These are phyloP conservation scores for Cyanistes caeruleus DNA, from an alignment of 2,113 vertebrate genomes.

Conservation along the genomic window DNA sequence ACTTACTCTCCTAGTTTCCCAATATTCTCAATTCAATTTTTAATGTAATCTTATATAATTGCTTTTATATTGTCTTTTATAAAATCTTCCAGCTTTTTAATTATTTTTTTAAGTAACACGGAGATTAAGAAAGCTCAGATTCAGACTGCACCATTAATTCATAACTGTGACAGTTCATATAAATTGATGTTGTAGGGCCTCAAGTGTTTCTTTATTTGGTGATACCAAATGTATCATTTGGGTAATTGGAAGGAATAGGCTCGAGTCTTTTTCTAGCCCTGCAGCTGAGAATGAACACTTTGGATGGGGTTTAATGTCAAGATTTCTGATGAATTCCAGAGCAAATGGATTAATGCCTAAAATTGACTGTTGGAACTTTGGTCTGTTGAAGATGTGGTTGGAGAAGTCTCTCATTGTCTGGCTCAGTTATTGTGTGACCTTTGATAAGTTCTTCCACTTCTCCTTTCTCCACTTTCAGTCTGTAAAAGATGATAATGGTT, in stretches of 20 bases:
- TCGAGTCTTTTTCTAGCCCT: background rate
- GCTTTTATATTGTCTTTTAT: background rate
- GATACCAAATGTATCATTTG: background rate
- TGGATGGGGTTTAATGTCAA: background rate
- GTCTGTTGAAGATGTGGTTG: background rate
- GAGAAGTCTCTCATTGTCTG: background rate
- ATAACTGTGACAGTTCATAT: background rate
- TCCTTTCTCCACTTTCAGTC: background rate
- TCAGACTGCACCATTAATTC: background rate
- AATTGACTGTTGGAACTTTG: background rate
- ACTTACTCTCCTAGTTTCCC: background rate
- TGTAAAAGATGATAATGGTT: slow-evolving; percentile 2
- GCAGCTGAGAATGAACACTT: background rate
- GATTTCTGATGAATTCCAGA: background rate
- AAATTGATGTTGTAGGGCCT: background rate
- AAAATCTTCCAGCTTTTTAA: background rate
- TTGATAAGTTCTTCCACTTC: background rate
- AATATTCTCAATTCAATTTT: background rate
- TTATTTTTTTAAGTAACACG: background rate
- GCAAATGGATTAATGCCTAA: background rate
- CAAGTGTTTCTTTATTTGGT: background rate
- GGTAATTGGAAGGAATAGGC: background rate
- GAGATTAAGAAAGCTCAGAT: background rate
- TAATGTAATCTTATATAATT: background rate
- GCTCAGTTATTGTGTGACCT: background rate